Evolutionary conservation across 1,140 invertebrate species (phyloP).

Genomic region (Holcopasites calliopsidis): DNA sequence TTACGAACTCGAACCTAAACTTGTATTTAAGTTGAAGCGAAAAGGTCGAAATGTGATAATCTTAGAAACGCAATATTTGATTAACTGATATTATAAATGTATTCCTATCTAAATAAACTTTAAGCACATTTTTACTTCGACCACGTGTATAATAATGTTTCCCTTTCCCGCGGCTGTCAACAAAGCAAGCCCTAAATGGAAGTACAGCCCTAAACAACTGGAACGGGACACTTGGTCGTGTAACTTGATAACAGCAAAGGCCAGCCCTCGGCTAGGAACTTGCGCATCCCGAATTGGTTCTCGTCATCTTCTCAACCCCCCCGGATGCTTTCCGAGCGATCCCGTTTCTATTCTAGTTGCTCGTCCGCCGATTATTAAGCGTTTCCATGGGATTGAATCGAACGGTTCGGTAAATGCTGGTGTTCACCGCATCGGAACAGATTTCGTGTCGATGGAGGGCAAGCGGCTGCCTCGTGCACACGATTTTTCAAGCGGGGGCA

Average conservation of each 20-base stretch:
- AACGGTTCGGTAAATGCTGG: constrained; percentile 10
- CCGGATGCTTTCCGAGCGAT: not conserved
- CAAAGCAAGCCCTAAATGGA: not conserved
- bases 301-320: not conserved
- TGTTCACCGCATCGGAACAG: not conserved
- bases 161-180: constrained; percentile 8
- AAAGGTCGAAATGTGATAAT: no score
- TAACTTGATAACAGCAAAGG: constrained; percentile 31
- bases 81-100: no score
- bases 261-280: constrained; percentile 16
- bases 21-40: no score
- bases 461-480: not conserved
- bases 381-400: constrained; percentile 34
- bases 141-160: not conserved
- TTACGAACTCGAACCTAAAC: no score
- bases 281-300: constrained; percentile 35
- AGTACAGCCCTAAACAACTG: constrained; percentile 1
- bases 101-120: not conserved
- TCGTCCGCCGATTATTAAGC: constrained; percentile 39
- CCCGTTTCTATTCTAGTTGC: not conserved
- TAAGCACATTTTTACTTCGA: not conserved
- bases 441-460: not conserved
- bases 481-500: constrained; percentile 28
- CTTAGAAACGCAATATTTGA: no score
- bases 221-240: constrained; percentile 13